Conservation (phyloP, 1,140 invertebrate genomes). For the Limonius californicus region DNA sequence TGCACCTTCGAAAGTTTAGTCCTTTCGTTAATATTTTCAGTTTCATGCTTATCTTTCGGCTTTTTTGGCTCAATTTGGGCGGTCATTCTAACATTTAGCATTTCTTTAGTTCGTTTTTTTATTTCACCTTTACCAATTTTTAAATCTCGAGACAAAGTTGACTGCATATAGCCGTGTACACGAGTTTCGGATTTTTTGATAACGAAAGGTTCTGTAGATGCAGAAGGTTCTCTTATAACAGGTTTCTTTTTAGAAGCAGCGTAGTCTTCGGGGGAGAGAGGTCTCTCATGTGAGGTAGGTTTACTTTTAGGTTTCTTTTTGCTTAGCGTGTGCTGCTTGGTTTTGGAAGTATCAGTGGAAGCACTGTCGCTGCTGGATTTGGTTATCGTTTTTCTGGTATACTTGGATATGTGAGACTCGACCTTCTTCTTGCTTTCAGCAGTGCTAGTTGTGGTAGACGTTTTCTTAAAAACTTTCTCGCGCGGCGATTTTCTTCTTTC, state of each 20-base stretch:
- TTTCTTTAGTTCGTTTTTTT: slow-evolving; percentile 27
- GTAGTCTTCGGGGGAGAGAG: background rate
- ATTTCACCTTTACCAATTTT: slow-evolving; percentile 41
- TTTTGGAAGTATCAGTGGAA: slow-evolving; percentile 18
- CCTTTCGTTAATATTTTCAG: background rate
- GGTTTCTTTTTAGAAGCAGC: background rate
- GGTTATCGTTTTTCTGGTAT: background rate
- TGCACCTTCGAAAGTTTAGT: slow-evolving; percentile 2
- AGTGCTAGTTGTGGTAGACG: background rate
- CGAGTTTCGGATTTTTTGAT: slow-evolving; percentile 29
- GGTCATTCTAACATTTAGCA: slow-evolving; percentile 25
- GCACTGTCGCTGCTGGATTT: background rate
- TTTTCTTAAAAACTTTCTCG: slow-evolving; percentile 14
- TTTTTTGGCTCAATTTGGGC: slow-evolving; percentile 28
- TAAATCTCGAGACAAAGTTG: slow-evolving; percentile 49
- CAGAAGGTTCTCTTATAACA: background rate
- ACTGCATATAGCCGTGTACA: slow-evolving; percentile 49
- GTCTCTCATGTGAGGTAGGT: background rate
- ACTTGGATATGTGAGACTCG: slow-evolving; percentile 16
- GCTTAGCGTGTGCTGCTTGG: background rate
- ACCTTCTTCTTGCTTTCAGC: slow-evolving; percentile 10
- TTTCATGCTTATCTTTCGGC: slow-evolving; percentile 17
- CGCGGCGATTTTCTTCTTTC: background rate
- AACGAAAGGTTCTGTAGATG: slow-evolving; percentile 15
- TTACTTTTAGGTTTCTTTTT: background rate